These are phyloP conservation scores for Matsumyia berberina DNA, from an alignment of 2,888 invertebrate genomes.

Conservation along the genomic window DNA sequence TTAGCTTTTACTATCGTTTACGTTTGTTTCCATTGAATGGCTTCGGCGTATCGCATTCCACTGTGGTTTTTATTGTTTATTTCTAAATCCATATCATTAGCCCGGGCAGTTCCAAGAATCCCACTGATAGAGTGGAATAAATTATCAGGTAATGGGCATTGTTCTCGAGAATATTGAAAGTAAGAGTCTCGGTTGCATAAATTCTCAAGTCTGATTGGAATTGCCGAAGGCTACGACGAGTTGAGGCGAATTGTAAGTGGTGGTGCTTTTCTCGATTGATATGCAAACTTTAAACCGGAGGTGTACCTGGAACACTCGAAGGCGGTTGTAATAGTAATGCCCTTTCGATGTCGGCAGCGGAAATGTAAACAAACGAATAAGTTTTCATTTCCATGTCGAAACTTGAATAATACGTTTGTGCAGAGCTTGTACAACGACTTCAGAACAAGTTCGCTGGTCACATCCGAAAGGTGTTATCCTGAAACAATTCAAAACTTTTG, in stretches of 20 bases:
- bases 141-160: constrained; percentile 43
- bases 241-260: neutral
- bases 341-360: neutral
- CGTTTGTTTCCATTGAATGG: constrained; percentile 29
- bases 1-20: constrained; percentile 63
- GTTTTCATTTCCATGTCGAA: no score
- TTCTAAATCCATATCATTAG: constrained; percentile 35
- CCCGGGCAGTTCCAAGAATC: constrained; percentile 26
- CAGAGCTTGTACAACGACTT: no score
- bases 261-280: constrained; percentile 12
- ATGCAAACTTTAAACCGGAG: constrained; percentile 25
- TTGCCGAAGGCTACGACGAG: constrained; percentile 3
- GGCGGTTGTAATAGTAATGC: neutral
- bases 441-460: no score
- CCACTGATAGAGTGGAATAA: constrained; percentile 22
- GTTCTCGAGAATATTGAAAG: constrained; percentile 47
- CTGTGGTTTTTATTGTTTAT: constrained; percentile 49
- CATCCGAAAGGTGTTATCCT: no score
- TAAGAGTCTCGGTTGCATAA: constrained; percentile 40
- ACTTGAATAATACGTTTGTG: no score
- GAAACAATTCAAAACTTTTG: no score
- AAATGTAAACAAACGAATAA: neutral
- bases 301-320: neutral
- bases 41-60: constrained; percentile 14
- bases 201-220: constrained; percentile 16